Percentiles rank a stretch among this genome's conserved stretches.
These are phyloP conservation scores for Papilio elwesi DNA, from an alignment of 2,888 invertebrate genomes.

Conservation along the genomic window DNA sequence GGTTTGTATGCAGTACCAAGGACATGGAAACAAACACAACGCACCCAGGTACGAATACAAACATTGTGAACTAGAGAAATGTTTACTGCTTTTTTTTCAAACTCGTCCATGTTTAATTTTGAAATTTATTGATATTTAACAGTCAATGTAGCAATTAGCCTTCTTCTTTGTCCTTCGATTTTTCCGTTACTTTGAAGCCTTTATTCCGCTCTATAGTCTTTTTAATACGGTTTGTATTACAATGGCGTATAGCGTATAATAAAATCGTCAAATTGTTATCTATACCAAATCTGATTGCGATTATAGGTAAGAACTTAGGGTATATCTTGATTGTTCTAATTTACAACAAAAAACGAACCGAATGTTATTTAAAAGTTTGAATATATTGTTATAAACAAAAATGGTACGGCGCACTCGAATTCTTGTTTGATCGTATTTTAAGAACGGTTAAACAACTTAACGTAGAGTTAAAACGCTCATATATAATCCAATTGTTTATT, in stretches of 20 bases:
- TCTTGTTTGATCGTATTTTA: slow-evolving; percentile 19
- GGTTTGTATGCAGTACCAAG: slow-evolving; percentile 4
- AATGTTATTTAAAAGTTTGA: background rate
- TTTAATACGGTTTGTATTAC: too few relatives aligned
- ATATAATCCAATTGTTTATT: slow-evolving; percentile 31
- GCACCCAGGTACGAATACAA: slow-evolving; percentile 8
- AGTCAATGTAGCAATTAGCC: too few relatives aligned
- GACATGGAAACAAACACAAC: slow-evolving; percentile 16
- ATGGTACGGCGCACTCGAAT: slow-evolving; percentile 1
- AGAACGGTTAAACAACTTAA: slow-evolving; percentile 2
- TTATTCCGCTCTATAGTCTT: too few relatives aligned
- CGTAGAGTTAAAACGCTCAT: background rate
- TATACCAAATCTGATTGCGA: too few relatives aligned
- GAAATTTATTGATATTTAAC: background rate
- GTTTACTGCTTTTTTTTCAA: background rate
- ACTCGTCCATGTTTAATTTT: background rate
- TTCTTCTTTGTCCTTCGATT: too few relatives aligned
- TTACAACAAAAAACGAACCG: too few relatives aligned
- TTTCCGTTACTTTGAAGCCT: too few relatives aligned
- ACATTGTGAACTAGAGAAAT: slow-evolving; percentile 5
- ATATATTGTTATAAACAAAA: background rate
- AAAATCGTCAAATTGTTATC: too few relatives aligned
- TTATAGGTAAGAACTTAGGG: too few relatives aligned
- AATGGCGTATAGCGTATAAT: too few relatives aligned
- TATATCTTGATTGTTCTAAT: too few relatives aligned